A percentile compares a stretch with the other conserved stretches of the same genome.
phyloP scores from a whole-genome alignment of 2,888 invertebrate species.

The Rhorus exstirpatorius region DNA sequence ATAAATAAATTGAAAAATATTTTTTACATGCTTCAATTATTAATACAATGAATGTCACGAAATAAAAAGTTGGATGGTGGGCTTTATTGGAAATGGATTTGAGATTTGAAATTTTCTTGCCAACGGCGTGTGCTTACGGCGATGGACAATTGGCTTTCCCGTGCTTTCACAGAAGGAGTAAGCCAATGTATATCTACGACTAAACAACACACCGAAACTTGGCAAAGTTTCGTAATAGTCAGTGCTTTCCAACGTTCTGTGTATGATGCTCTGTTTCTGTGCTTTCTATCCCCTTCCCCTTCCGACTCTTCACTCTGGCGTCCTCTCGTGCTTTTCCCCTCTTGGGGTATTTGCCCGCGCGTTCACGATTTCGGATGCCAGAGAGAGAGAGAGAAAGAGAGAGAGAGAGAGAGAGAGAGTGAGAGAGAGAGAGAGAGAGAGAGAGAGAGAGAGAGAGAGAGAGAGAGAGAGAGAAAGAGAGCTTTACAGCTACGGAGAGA shows the following conservation, averaged over 20 bases:
- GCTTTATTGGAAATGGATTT: no score
- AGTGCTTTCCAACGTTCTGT: slow-evolving; percentile 33
- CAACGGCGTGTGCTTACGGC: slow-evolving; percentile 42
- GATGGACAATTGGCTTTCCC: slow-evolving; percentile 64
- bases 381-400: slow-evolving; percentile 19
- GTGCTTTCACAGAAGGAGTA: slow-evolving; percentile 27
- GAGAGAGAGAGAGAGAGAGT: no score
- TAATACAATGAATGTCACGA: no score
- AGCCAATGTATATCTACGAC: slow-evolving; percentile 11
- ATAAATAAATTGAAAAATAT: no score
- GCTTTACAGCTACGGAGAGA: slow-evolving; percentile 40
- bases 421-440: no score
- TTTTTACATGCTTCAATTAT: no score
- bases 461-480: no score
- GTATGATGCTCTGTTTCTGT: slow-evolving; percentile 17
- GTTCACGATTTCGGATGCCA: slow-evolving; percentile 48
- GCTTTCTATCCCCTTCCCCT: slow-evolving; percentile 11
- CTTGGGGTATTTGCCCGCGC: slow-evolving; percentile 43
- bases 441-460: no score
- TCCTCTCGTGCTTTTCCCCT: slow-evolving; percentile 39
- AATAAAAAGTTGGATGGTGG: no score
- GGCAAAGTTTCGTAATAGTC: slow-evolving; percentile 59
- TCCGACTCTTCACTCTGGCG: slow-evolving; percentile 1
- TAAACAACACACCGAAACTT: slow-evolving; percentile 56
- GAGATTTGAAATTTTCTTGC: neutral